Evolutionary conservation across 2,888 invertebrate species (phyloP).

Genomic region (Acleris cristana): DNA sequence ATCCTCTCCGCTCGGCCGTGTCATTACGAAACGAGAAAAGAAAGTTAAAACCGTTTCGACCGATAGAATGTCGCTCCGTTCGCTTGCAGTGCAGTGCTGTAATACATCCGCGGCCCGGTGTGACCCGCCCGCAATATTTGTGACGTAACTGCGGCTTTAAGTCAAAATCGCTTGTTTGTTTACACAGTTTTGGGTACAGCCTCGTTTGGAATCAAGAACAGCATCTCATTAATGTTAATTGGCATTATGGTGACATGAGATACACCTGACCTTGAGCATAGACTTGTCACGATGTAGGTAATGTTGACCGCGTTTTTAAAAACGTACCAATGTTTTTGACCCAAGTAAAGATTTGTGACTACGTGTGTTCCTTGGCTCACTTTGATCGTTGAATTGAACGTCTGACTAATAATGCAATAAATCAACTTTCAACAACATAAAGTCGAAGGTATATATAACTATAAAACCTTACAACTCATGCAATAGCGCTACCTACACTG

Average conservation of each 20-base stretch:
- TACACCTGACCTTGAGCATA: conserved; percentile 33
- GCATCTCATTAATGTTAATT: conserved; percentile 46
- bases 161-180: conserved; percentile 52
- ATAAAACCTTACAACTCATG: neutral
- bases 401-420: conserved; percentile 18
- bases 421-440: conserved; percentile 26
- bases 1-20: conserved; percentile 67
- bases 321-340: conserved; percentile 1
- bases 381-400: conserved; percentile 11
- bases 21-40: conserved; percentile 79
- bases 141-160: conserved; percentile 58
- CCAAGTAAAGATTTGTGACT: neutral
- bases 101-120: conserved; percentile 52
- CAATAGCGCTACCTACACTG: neutral
- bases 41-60: conserved; percentile 70
- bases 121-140: conserved; percentile 54
- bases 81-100: conserved; percentile 49
- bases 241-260: conserved; percentile 37
- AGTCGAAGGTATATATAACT: neutral
- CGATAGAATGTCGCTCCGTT: conserved; percentile 66
- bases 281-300: conserved; percentile 1
- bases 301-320: conserved; percentile 23
- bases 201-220: conserved; percentile 48
- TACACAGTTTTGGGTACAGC: conserved; percentile 51
- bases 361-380: conserved; percentile 25